Evolutionary conservation across 1,140 invertebrate genomes (phyloP).

Genomic region (Melipona quadrifasciata): DNA sequence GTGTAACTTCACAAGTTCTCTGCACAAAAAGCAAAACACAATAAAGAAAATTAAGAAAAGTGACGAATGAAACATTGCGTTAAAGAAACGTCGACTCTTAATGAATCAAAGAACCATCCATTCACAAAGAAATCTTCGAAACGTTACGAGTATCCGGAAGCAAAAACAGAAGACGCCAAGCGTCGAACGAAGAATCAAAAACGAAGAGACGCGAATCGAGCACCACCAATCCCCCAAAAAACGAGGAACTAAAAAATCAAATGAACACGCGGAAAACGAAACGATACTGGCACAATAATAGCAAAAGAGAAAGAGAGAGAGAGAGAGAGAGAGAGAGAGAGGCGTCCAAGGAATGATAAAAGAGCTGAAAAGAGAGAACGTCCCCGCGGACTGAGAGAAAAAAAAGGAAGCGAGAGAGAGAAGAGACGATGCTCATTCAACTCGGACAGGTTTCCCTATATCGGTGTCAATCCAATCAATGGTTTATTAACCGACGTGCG

Average conservation of each 20-base stretch:
- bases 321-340: too few relatives aligned
- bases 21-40: too few relatives aligned
- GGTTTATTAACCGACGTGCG: slow-evolving; percentile 78
- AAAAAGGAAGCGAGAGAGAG: slow-evolving; percentile 18
- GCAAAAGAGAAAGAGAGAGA: too few relatives aligned
- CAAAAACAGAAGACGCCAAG: background rate
- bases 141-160: background rate
- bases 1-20: too few relatives aligned
- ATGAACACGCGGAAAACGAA: background rate
- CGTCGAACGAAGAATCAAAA: background rate
- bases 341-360: slow-evolving; percentile 28
- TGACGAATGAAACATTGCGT: too few relatives aligned
- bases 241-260: background rate
- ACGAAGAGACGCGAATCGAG: background rate
- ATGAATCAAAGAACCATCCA: background rate
- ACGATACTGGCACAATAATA: slow-evolving; percentile 9
- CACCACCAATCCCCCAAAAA: too few relatives aligned
- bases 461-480: slow-evolving; percentile 80
- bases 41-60: too few relatives aligned
- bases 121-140: background rate
- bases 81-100: background rate
- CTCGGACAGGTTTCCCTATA: slow-evolving; percentile 67
- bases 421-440: slow-evolving; percentile 59
- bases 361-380: slow-evolving; percentile 37
- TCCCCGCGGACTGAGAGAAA: background rate